Evolutionary conservation across 1,140 invertebrate genomes (phyloP).

Genomic region (Hyphantria cunea): DNA sequence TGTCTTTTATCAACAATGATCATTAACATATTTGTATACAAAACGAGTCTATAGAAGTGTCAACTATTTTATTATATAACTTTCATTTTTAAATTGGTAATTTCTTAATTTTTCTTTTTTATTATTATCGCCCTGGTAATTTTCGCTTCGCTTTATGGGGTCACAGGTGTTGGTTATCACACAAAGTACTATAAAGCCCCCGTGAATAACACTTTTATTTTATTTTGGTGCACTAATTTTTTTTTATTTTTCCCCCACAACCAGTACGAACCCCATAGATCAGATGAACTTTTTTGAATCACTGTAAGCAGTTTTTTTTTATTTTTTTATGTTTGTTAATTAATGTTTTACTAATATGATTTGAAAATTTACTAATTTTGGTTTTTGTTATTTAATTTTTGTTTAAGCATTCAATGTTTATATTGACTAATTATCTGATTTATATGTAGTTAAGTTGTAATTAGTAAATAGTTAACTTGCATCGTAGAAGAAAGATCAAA

Average conservation of each 20-base stretch:
- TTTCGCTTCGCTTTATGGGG: constrained; percentile 37
- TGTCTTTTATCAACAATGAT: constrained; percentile 12
- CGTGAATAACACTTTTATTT: constrained; percentile 42
- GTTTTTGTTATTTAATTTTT: constrained; percentile 34
- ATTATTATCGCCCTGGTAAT: background rate
- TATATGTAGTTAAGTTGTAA: too few species aligned
- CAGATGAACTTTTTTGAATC: constrained; percentile 81
- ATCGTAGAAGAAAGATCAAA: background rate
- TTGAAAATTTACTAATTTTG: constrained; percentile 48
- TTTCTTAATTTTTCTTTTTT: too few species aligned
- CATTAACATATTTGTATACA: constrained; percentile 12
- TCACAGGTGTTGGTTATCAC: constrained; percentile 23
- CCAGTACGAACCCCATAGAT: constrained; percentile 80
- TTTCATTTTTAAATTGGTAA: too few species aligned
- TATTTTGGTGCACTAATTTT: constrained; percentile 60
- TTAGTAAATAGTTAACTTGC: background rate
- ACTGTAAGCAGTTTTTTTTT: constrained; percentile 72
- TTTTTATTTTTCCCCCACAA: constrained; percentile 51
- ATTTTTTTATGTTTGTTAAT: constrained; percentile 38
- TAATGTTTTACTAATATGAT: constrained; percentile 38
- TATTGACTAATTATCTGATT: background rate
- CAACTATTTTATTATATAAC: background rate
- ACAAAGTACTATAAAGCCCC: constrained; percentile 7
- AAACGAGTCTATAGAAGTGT: constrained; percentile 3
- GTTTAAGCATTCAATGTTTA: background rate